Conservation (phyloP, 2,113 vertebrate species). For the Colossoma macropomum region DNA sequence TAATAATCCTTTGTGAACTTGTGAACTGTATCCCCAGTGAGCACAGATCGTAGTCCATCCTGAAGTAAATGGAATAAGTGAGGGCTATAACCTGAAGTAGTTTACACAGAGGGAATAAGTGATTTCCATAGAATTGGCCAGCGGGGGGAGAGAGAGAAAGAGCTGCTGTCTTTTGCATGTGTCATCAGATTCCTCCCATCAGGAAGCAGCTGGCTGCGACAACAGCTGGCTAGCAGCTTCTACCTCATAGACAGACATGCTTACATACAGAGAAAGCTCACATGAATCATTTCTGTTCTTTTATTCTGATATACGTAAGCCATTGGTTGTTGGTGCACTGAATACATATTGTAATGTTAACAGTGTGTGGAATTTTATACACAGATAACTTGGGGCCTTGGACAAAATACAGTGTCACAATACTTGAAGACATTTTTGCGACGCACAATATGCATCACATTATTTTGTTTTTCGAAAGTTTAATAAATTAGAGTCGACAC, state of each 20-base stretch:
- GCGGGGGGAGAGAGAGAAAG: background rate
- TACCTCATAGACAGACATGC: conserved; percentile 20
- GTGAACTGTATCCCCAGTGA: background rate
- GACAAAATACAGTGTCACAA: no score
- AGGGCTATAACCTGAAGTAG: conserved; percentile 14
- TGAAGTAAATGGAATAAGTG: conserved; percentile 1
- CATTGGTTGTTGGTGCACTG: background rate
- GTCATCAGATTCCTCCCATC: conserved; percentile 43
- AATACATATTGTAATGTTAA: no score
- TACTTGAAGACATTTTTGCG: no score
- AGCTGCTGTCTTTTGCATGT: conserved; percentile 31
- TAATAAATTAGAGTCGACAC: no score
- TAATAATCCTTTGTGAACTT: background rate
- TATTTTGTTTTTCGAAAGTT: no score
- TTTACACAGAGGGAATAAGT: conserved; percentile 17
- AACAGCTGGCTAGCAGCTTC: conserved; percentile 44
- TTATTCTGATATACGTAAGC: background rate
- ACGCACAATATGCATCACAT: no score
- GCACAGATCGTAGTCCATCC: background rate
- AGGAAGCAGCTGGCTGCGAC: conserved; percentile 42
- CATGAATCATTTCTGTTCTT: background rate
- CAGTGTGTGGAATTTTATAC: no score
- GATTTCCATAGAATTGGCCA: conserved; percentile 9
- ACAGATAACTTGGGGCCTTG: no score
- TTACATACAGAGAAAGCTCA: conserved; percentile 19